phyloP scores from a whole-genome alignment of 2,888 invertebrate species.

The Chymomyza amoena region DNA sequence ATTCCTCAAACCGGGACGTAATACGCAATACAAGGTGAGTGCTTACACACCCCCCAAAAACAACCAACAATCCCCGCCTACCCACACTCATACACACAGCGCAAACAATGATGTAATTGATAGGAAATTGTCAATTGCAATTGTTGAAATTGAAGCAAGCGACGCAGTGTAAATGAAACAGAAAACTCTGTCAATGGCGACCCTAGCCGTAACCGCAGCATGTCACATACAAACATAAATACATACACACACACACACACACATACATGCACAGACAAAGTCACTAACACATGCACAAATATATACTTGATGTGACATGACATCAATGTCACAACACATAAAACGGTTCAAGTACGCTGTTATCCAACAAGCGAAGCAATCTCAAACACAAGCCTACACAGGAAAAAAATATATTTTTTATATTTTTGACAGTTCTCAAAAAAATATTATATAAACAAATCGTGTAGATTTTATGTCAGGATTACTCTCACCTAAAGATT shows the following conservation, averaged over 20 bases:
- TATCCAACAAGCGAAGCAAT: constrained; percentile 14
- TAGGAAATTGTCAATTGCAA: constrained; percentile 1
- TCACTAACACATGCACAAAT: constrained; percentile 1
- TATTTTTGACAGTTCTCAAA: no score
- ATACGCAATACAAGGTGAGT: constrained; percentile 92
- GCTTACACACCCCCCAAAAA: neutral
- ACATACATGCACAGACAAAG: constrained; percentile 4
- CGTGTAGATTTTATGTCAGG: no score
- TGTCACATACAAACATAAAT: constrained; percentile 12
- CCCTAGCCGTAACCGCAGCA: constrained; percentile 1
- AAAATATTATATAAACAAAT: no score
- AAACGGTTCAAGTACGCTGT: constrained; percentile 32
- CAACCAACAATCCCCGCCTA: neutral
- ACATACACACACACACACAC: constrained; percentile 5
- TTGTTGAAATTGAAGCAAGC: neutral
- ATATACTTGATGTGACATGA: constrained; percentile 55
- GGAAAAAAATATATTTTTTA: neutral
- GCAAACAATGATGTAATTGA: constrained; percentile 2
- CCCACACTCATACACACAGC: neutral
- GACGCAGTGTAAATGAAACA: neutral
- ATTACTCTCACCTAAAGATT: no score
- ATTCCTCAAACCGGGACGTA: constrained; percentile 94
- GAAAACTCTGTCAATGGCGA: neutral
- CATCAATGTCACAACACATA: constrained; percentile 59
- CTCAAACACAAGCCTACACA: constrained; percentile 5